Percentiles rank a stretch among this genome's conserved stretches.
Conservation (phyloP, 92 coral and sea anemone genomes). For the Paragorgia papillata region DNA sequence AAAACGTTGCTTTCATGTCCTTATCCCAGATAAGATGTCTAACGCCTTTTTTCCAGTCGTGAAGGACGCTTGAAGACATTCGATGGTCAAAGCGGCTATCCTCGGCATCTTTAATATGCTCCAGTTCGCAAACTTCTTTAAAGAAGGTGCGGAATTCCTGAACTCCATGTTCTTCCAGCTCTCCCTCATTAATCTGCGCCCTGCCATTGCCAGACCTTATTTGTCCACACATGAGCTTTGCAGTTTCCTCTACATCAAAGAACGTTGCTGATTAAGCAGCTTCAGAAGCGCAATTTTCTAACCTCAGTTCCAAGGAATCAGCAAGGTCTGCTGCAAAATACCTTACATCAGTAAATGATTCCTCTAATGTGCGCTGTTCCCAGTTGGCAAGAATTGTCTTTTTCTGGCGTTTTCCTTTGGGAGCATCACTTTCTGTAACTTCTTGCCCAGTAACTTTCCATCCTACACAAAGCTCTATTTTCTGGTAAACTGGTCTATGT, state of each 20-base stretch:
- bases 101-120: too few relatives aligned
- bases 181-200: constrained; percentile 7
- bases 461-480: neutral
- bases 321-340: constrained; percentile 14
- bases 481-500: neutral
- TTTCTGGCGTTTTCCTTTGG: neutral
- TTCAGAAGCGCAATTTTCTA: constrained; percentile 16
- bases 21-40: constrained; percentile 14
- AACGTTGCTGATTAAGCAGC: neutral
- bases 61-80: constrained; percentile 12
- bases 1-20: too few relatives aligned
- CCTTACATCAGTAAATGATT: constrained; percentile 11
- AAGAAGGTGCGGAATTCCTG: neutral
- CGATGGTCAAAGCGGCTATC: constrained; percentile 17
- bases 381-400: constrained; percentile 4
- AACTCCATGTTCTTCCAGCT: constrained; percentile 15
- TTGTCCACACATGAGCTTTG: constrained; percentile 10
- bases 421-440: neutral
- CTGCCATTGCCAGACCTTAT: neutral
- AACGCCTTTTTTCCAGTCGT: constrained; percentile 8
- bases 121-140: constrained; percentile 13
- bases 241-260: constrained; percentile 17
- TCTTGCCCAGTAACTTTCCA: constrained; percentile 4
- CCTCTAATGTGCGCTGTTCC: constrained; percentile 17
- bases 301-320: neutral